Evolutionary conservation across 2,888 invertebrate genomes (phyloP).

Genomic region (Unio delphinus): DNA sequence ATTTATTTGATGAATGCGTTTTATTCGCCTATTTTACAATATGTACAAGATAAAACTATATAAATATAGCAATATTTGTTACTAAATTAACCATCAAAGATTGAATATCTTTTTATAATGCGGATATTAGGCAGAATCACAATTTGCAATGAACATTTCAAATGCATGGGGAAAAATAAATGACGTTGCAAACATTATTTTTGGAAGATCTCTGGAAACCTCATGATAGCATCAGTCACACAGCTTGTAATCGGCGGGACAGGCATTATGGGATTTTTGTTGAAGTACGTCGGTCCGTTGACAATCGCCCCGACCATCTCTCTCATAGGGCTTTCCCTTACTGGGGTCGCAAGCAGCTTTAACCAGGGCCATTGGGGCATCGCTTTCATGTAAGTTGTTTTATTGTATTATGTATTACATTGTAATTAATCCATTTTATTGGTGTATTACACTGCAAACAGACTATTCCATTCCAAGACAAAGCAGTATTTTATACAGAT

Average conservation of each 20-base stretch:
- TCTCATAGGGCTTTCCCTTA: constrained; percentile 87
- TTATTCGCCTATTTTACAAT: too few species aligned
- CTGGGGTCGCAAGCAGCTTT: constrained; percentile 84
- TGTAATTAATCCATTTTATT: too few species aligned
- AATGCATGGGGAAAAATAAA: not conserved
- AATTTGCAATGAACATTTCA: not conserved
- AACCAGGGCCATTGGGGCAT: constrained; percentile 88
- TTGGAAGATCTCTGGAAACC: constrained; percentile 53
- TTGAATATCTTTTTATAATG: too few species aligned
- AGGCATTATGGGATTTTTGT: constrained; percentile 49
- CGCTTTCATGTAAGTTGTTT: constrained; percentile 79
- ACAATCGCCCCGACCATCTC: constrained; percentile 89
- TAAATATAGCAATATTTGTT: too few species aligned
- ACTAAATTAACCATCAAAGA: too few species aligned
- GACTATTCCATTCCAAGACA: too few species aligned
- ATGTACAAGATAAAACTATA: too few species aligned
- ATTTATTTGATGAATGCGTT: too few species aligned
- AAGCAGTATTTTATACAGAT: too few species aligned
- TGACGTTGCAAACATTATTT: not conserved
- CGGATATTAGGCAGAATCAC: too few species aligned
- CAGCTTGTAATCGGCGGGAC: constrained; percentile 54
- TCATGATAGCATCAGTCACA: constrained; percentile 53
- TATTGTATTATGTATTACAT: not conserved
- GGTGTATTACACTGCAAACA: too few species aligned
- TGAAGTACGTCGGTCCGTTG: constrained; percentile 81